A percentile compares a stretch with the other conserved stretches of the same genome.
These are phyloP conservation scores for Gallinago media DNA, from an alignment of 2,113 vertebrate species.

Conservation along the genomic window DNA sequence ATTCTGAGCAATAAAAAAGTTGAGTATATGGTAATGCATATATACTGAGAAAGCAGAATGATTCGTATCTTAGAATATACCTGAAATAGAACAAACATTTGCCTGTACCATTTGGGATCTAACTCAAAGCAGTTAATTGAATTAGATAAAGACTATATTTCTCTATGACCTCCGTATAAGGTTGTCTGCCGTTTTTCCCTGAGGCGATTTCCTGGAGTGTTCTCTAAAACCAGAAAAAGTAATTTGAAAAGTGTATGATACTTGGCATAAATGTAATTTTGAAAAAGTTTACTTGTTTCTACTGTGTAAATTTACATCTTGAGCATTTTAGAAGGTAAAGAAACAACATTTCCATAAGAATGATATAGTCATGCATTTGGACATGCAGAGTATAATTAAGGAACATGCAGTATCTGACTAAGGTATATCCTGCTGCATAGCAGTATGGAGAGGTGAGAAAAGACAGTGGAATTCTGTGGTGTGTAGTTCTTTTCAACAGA, in stretches of 20 bases:
- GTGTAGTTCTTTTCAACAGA: neutral
- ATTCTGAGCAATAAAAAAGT: neutral
- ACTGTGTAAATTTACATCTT: neutral
- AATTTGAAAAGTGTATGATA: neutral
- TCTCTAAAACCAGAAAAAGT: neutral
- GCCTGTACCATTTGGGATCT: neutral
- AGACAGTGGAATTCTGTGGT: neutral
- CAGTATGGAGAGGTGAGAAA: neutral
- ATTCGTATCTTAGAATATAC: neutral
- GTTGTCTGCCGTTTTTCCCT: neutral
- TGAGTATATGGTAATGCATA: neutral
- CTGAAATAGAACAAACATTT: neutral
- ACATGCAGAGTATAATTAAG: neutral
- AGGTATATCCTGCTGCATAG: neutral
- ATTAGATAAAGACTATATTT: constrained; percentile 12
- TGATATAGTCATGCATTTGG: neutral
- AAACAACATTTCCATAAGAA: neutral
- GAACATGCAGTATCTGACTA: neutral
- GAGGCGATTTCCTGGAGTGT: neutral
- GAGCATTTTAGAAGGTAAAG: neutral
- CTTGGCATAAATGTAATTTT: neutral
- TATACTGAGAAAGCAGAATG: neutral
- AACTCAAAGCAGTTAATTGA: constrained; percentile 30
- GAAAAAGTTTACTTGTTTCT: neutral
- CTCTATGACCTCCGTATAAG: neutral